Conservation (phyloP, 2,888 invertebrate genomes). For the Platycheirus rosarum region DNA sequence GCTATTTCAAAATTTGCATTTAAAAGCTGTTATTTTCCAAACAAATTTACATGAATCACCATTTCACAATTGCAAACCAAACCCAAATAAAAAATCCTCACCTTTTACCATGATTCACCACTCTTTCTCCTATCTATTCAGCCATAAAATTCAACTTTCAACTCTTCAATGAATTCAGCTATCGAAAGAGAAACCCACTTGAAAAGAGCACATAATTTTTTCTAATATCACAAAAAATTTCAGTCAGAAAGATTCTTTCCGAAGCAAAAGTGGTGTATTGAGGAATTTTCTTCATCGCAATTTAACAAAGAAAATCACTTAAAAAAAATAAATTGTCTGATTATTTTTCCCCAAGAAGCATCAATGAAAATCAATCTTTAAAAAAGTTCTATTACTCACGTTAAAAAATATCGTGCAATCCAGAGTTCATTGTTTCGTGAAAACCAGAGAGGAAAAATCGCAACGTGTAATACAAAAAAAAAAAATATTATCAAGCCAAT, state of each 20-base stretch:
- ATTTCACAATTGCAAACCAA: background rate
- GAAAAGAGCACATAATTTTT: slow-evolving; percentile 4
- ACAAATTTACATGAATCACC: background rate
- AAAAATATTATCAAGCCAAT: background rate
- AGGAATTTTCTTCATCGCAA: slow-evolving; percentile 37
- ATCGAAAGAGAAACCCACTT: slow-evolving; percentile 4
- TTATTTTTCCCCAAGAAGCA: background rate
- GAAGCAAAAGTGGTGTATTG: slow-evolving; percentile 37
- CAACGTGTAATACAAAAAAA: slow-evolving; percentile 15
- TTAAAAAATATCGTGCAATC: slow-evolving; percentile 1
- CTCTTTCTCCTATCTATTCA: background rate
- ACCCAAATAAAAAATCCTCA: no score
- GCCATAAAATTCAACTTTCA: background rate
- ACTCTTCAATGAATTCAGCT: no score
- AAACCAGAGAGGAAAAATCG: slow-evolving; percentile 1
- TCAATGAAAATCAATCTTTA: slow-evolving; percentile 7
- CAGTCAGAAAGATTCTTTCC: slow-evolving; percentile 65
- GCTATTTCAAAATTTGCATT: no score
- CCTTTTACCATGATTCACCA: no score
- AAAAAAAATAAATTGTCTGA: slow-evolving; percentile 28
- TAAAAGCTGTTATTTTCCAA: no score
- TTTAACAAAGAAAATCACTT: no score
- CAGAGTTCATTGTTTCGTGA: no score
- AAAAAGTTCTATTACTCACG: background rate
- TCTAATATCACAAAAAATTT: slow-evolving; percentile 19